Evolutionary conservation across 2,113 vertebrate genomes (phyloP), one percentile per base, ranked within the genome.

Genomic region (Pedetes capensis): DNA sequence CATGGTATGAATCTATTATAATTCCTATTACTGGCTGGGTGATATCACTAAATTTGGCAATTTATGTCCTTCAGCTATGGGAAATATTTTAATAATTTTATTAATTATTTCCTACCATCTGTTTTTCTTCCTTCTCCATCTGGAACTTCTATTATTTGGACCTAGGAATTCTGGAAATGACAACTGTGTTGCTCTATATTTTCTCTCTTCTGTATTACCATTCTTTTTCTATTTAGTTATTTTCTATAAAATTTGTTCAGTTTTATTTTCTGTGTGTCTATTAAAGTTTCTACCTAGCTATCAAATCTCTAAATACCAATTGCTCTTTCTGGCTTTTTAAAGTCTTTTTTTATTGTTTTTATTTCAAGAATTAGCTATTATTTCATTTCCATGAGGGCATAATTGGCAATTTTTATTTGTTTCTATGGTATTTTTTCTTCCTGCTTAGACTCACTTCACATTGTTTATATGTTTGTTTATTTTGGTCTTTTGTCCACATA

Each of bases 31-130:
- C 13, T 79, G 55, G 14, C 20, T 42, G 39, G 22, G 25, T 74
- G 32, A 89, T 74, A 25, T 55, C 47, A 92, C 39, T 96, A 44
- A 94, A 29, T 89, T 91, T 97, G 78, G 69, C 80, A 83, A 86
- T 53, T n/a, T 27, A 34, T 59, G 20, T 80, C 59, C 57, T 94
- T 83, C 37, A 83, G 6, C 87, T 86, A 79, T 96, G 74, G 55
- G 39, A 96, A 97, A 66, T 87, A 93, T 29, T 93, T 95, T 94
- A 75, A 86, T 90, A 71, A 80, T 93, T 94, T 93, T 64, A 94
- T 96, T 96, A 94, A 96, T 95, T 93, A 95, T 94, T 91, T 97
- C 68, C 57, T 83, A 74, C 95, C 94, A 96, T 96, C 96, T 95
- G 95, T 76, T 96, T 97, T 88, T 79, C 68, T 81, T 87, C 17